Conservation (phyloP, 2,113 vertebrate genomes). For the Odontesthes bonariensis region DNA sequence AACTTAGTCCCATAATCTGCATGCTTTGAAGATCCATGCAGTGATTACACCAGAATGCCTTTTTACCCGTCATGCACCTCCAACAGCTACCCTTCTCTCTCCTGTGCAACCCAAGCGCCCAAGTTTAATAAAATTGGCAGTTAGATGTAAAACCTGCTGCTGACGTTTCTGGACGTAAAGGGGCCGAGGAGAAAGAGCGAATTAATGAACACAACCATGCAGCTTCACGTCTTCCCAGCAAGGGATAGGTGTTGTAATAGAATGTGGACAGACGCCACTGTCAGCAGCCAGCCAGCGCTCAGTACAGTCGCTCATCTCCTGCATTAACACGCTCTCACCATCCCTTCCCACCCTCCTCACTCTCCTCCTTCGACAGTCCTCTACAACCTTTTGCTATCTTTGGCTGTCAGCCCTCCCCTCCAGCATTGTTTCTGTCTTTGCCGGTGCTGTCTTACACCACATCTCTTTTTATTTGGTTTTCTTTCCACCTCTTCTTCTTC, state of each 20-base stretch:
- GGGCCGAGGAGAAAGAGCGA: conserved; percentile 31
- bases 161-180: conserved; percentile 63
- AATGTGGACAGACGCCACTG: conserved; percentile 66
- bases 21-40: conserved; percentile 68
- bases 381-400: conserved; percentile 56
- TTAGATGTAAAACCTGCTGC: conserved; percentile 61
- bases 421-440: conserved; percentile 16
- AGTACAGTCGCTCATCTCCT: conserved; percentile 70
- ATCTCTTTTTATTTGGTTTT: conserved; percentile 38
- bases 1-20: conserved; percentile 61
- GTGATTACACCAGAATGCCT: conserved; percentile 56
- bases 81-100: conserved; percentile 45
- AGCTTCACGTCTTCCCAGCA: conserved; percentile 52
- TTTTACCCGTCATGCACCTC: conserved; percentile 13
- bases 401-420: conserved; percentile 28
- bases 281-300: conserved; percentile 67
- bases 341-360: conserved; percentile 5
- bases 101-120: conserved; percentile 59
- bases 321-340: conserved; percentile 53
- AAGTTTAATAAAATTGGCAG: conserved; percentile 67
- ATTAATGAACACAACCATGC: conserved; percentile 65
- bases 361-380: conserved; percentile 29
- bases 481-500: conserved; percentile 23
- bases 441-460: conserved; percentile 37
- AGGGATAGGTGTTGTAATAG: conserved; percentile 65